These are phyloP conservation scores for Synanthedon formicaeformis DNA, from an alignment of 2,888 invertebrate genomes.

Conservation along the genomic window DNA sequence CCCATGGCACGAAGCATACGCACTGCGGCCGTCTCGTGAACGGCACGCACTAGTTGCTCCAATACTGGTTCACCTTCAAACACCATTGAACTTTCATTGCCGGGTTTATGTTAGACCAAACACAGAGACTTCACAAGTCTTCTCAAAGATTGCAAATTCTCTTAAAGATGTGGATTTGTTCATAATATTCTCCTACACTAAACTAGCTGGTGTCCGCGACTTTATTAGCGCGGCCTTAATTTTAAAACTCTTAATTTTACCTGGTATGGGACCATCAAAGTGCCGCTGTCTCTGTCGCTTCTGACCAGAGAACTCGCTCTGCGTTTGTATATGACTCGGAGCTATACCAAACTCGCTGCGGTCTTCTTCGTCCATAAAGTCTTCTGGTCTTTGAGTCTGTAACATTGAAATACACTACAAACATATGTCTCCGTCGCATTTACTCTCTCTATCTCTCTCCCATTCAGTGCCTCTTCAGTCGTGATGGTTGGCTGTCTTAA, in stretches of 20 bases:
- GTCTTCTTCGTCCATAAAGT: conserved; percentile 99
- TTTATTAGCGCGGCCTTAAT: too few species aligned
- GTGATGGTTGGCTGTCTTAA: too few species aligned
- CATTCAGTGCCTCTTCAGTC: too few species aligned
- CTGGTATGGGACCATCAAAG: conserved; percentile 63
- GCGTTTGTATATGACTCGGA: conserved; percentile 85
- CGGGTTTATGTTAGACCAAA: too few species aligned
- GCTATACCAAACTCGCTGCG: conserved; percentile 95
- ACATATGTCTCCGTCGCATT: not conserved
- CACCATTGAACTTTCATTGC: not conserved
- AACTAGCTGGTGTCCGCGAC: too few species aligned
- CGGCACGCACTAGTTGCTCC: conserved; percentile 76
- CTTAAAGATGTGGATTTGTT: too few species aligned
- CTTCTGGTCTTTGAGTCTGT: conserved; percentile 80
- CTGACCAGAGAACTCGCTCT: conserved; percentile 77
- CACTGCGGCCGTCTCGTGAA: conserved; percentile 90
- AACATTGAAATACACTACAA: not conserved
- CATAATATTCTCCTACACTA: too few species aligned
- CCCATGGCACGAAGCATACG: conserved; percentile 90
- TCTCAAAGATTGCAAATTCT: too few species aligned
- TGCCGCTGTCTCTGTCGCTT: conserved; percentile 36
- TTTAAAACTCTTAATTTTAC: conserved; percentile 16
- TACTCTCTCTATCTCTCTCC: too few species aligned
- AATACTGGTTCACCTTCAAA: conserved; percentile 75
- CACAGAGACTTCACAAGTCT: too few species aligned